phyloP scores from a whole-genome alignment of 1,140 invertebrate species.

The Brachionus sp. region DNA sequence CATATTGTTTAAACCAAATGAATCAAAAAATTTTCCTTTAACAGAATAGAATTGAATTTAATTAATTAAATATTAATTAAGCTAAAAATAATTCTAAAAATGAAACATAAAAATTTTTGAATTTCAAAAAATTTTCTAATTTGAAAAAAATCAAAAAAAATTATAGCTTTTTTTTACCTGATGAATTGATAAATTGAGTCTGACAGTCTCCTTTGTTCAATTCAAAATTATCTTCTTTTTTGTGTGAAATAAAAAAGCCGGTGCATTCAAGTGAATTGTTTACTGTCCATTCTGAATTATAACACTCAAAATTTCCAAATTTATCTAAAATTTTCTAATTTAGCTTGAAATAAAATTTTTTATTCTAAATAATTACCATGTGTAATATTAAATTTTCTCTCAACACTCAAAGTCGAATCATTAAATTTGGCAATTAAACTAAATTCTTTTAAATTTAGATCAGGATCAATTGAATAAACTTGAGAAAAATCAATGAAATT shows the following conservation, averaged over 20 bases:
- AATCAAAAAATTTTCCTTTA: too few species aligned
- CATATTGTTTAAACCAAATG: too few species aligned
- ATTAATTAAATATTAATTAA: too few species aligned
- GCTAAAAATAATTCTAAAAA: too few species aligned
- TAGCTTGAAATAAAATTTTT: background rate
- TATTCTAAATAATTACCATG: background rate
- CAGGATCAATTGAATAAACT: background rate
- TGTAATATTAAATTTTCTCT: background rate
- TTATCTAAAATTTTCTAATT: background rate
- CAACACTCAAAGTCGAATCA: background rate
- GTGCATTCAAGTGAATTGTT: background rate
- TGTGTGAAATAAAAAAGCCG: background rate
- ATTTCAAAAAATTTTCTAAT: too few species aligned
- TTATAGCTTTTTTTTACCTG: background rate
- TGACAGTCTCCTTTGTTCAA: background rate
- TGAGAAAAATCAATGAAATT: background rate
- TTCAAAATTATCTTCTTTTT: background rate
- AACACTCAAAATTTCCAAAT: background rate
- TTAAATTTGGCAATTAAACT: background rate
- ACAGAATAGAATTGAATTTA: too few species aligned
- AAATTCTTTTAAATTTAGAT: background rate
- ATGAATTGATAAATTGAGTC: background rate
- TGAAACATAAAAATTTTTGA: too few species aligned
- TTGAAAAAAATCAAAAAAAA: too few species aligned
- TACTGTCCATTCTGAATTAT: background rate